Evolutionary conservation across 2,888 invertebrate species (phyloP), one percentile per base, ranked within the genome.

Genomic region (Oasisia sp.): DNA sequence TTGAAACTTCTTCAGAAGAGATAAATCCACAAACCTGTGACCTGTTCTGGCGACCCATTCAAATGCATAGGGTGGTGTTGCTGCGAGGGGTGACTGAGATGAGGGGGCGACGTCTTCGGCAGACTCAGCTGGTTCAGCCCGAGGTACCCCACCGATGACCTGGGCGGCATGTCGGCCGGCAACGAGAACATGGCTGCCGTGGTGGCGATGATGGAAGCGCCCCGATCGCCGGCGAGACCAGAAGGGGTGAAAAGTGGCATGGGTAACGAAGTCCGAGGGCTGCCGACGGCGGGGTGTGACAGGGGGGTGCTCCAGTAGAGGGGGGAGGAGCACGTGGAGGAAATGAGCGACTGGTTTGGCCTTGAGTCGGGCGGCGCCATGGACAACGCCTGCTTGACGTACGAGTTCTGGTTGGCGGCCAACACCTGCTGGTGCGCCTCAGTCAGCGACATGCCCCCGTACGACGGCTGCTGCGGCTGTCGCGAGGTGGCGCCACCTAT

Each of bases 21-120:
- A n/a, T 74, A 74, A 74, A 74, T 74, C 27, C 19, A 74, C 74
- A 7, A 14, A 74, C 74, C 74, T 74, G 74, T 74, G 74, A 74
- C 27, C 27, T 74, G 74, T 4, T 74, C 74, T 74, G 74, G 74
- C 0, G 74, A 74, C 27, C 74, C 74, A n/a, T 74, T 74, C 74
- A 74, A 74, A 19, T 74, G 74, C 74, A 74, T 74, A 74, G 74
- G 19, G 27, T 19, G 74, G 74, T 74, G 74, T 74, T 74, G 74
- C 74, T 74, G 74, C 74, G 74, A n/a, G 74, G 74, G 27, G 74
- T 74, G 74, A 74, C 74, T 74, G 74, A 74, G 74, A 74, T 19
- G 74, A 27, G 74, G 74, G 74, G 74, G 74, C 74, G 74, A 74
- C 27, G 74, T 27, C 74, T 74, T 74, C 27, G 74, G 74, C 27